phyloP scores from a whole-genome alignment of 2,888 invertebrate genomes.

The Caenorhabditis becei region DNA sequence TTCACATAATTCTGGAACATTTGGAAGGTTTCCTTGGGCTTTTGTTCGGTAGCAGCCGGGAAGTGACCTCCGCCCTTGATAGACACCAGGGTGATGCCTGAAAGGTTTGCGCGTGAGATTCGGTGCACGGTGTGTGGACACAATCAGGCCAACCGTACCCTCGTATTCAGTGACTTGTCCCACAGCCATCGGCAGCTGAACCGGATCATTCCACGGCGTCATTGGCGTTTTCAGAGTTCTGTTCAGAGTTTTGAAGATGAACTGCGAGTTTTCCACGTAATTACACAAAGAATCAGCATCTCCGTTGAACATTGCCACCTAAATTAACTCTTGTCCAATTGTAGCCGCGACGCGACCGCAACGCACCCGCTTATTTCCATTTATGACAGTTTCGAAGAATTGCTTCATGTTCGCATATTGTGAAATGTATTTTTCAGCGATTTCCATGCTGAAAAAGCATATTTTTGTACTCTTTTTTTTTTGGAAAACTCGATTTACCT shows the following conservation, averaged over 20 bases:
- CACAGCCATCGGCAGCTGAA: conserved; percentile 70
- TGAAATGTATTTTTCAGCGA: conserved; percentile 51
- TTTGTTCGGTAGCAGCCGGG: conserved; percentile 72
- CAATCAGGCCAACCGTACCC: conserved; percentile 61
- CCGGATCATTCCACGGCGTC: conserved; percentile 59
- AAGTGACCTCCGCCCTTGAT: conserved; percentile 78
- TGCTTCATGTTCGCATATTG: conserved; percentile 74
- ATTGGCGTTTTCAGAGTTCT: conserved; percentile 67
- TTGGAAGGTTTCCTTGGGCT: conserved; percentile 78
- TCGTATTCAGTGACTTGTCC: conserved; percentile 76
- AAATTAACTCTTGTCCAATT: neutral
- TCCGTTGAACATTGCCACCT: conserved; percentile 83
- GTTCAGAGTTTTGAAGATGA: conserved; percentile 81
- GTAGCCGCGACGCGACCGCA: neutral
- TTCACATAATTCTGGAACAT: conserved; percentile 77
- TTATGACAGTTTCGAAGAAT: conserved; percentile 47
- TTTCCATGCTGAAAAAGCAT: conserved; percentile 50
- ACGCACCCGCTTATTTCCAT: conserved; percentile 50
- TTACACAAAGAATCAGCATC: conserved; percentile 84
- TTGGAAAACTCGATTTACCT: conserved; percentile 63
- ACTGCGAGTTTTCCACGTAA: conserved; percentile 83
- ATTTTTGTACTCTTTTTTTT: neutral
- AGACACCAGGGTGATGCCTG: conserved; percentile 76
- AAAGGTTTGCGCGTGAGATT: no score
- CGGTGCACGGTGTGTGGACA: no score